These are phyloP conservation scores for Myrmophylax atrothorax DNA, from an alignment of 2,113 vertebrate genomes.

Conservation along the genomic window DNA sequence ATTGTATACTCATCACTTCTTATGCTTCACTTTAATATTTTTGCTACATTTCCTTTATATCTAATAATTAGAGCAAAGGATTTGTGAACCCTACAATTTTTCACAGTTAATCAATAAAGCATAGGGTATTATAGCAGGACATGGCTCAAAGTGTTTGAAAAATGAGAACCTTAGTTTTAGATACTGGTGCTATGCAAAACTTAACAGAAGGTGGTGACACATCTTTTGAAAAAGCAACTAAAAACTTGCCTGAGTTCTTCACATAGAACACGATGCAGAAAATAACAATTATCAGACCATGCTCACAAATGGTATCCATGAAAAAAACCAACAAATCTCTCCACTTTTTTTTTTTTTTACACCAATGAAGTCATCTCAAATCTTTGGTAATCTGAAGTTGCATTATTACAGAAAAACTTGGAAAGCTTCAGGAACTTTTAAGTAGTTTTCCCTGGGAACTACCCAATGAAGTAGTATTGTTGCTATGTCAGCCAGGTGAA, in stretches of 20 bases:
- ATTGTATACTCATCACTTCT: background rate
- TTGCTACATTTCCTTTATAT: background rate
- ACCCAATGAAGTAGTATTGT: background rate
- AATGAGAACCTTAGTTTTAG: background rate
- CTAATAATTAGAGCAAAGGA: background rate
- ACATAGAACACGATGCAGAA: background rate
- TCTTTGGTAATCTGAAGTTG: background rate
- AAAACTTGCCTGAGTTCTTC: background rate
- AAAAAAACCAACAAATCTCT: fast-evolving
- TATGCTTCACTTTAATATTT: background rate
- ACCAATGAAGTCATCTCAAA: background rate
- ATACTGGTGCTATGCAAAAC: background rate
- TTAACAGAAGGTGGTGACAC: background rate
- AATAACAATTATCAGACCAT: background rate
- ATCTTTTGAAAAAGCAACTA: background rate
- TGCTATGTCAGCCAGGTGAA: background rate
- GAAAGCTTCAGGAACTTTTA: background rate
- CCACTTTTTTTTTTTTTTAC: background rate
- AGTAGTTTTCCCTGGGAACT: background rate
- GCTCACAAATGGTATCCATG: background rate
- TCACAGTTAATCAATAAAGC: background rate
- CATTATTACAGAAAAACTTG: background rate
- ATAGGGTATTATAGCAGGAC: fast-evolving
- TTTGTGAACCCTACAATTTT: fast-evolving
- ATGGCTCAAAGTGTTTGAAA: background rate